Percentiles rank a stretch among this genome's conserved stretches.
Evolutionary conservation across 1,140 invertebrate species (phyloP).

Genomic region (Phenacoccus solenopsis): DNA sequence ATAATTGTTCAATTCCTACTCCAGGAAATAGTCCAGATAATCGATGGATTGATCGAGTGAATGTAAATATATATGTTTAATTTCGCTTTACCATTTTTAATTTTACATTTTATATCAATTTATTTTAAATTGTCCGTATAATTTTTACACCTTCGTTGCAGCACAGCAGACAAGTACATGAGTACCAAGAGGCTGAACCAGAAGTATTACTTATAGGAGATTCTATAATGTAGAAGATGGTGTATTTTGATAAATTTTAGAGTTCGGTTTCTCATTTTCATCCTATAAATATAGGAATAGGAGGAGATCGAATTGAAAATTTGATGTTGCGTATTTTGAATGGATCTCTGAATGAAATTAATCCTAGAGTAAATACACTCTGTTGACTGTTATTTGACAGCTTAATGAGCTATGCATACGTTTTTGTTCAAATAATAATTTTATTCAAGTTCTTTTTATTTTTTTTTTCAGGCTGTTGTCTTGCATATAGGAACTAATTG

Average conservation of each 20-base stretch:
- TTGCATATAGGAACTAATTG: constrained; percentile 80
- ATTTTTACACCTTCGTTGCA: constrained; percentile 41
- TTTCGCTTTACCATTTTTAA: no score
- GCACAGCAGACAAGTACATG: constrained; percentile 67
- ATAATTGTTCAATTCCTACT: no score
- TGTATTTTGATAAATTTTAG: constrained; percentile 69
- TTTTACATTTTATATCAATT: no score
- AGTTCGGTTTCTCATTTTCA: constrained; percentile 49
- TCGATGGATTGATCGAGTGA: no score
- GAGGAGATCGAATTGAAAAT: constrained; percentile 74
- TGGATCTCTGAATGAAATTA: constrained; percentile 73
- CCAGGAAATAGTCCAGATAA: no score
- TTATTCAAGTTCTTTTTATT: constrained; percentile 24
- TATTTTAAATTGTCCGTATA: no score
- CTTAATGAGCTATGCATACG: no score
- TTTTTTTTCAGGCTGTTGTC: constrained; percentile 63
- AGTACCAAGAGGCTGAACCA: constrained; percentile 72
- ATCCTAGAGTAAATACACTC: constrained; percentile 69
- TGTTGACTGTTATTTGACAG: no score
- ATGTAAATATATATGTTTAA: no score
- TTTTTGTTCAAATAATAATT: not conserved
- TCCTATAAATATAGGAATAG: constrained; percentile 80
- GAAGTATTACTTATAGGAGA: constrained; percentile 83
- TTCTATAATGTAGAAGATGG: constrained; percentile 62
- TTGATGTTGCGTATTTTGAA: constrained; percentile 77